A percentile compares a stretch with the other conserved stretches of the same genome.
Conservation (phyloP, 2,888 invertebrate species). For the Campaea margaritaria region DNA sequence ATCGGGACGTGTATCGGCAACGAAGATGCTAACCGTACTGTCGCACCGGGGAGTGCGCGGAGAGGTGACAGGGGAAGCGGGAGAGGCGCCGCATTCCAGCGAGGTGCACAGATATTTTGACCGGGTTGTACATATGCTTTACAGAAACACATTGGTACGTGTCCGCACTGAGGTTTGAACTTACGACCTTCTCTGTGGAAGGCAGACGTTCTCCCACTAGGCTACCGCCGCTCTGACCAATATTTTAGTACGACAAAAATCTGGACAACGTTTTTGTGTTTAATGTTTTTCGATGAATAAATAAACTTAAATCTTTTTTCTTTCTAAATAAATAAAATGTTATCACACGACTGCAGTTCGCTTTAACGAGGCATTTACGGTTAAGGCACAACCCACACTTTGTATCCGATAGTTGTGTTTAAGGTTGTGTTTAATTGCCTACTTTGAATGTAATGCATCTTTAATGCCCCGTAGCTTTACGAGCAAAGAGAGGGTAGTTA, state of each 20-base stretch:
- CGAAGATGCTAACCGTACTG: too few relatives aligned
- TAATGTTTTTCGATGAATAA: neutral
- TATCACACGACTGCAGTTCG: constrained; percentile 15
- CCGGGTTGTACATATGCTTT: too few relatives aligned
- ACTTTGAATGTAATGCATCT: constrained; percentile 44
- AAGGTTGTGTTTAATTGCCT: constrained; percentile 51
- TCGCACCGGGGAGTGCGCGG: too few relatives aligned
- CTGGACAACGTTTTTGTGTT: neutral
- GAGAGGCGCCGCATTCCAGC: too few relatives aligned
- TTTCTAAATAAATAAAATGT: constrained; percentile 8
- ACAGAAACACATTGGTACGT: too few relatives aligned
- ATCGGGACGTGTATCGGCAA: too few relatives aligned
- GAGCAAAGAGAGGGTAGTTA: constrained; percentile 31
- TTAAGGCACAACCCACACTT: constrained; percentile 36
- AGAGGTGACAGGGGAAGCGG: too few relatives aligned
- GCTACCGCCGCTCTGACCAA: too few relatives aligned
- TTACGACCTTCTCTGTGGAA: too few relatives aligned
- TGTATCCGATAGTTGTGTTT: constrained; percentile 43
- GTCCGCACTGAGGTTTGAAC: too few relatives aligned
- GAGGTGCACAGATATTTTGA: too few relatives aligned
- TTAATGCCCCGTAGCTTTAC: constrained; percentile 49
- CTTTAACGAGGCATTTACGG: constrained; percentile 41
- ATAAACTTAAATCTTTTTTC: neutral
- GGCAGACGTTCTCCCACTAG: too few relatives aligned
- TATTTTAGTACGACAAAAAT: neutral